Evolutionary conservation across 2,797 vertebrate species (phyloP), one percentile per base, ranked within the genome.

Genomic region (Pangasius krempfi): DNA sequence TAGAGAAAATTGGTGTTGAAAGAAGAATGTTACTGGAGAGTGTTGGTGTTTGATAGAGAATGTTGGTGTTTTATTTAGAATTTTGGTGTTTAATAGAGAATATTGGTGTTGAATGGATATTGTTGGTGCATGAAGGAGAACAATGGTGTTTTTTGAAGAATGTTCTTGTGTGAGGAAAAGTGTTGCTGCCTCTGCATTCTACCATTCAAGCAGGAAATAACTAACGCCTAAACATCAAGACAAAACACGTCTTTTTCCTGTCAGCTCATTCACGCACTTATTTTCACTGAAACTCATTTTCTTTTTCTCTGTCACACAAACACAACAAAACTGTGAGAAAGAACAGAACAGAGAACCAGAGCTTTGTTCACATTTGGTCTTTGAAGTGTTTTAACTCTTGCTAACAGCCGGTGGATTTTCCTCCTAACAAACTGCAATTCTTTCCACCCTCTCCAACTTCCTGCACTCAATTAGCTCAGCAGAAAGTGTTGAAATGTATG

Each of bases 371-470:
- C 56, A 37, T 52, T 70, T 52, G 50, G 33, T 79, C 54, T 56
- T 60, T 64, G 70, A 88, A 84, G 82, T 78, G 58, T 54, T 68
- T 66, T 78, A 79, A 79, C 37, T 52, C 52, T 62, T 5, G 50
- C 18, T 10, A 70, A 40, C 75, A 80, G 64, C 27, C 0, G 10
- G 62, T 47, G 40, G 73, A 40, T 47, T 40, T 80, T 50, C 37
- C 37, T 62, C 20, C 13, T 84, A 88, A 84, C 6, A 30, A 88
- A 86, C 18, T 84, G 37, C 3, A 5, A 72, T 86, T 72, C 64
- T 60, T 20, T 37, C 62, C 27, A 44, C 33, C 25, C 18, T 22
- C 18, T 76, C 40, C 79, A 83, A 40, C 52, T 73, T 86, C 76
- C 60, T 66, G 72, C 58, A 56, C 72, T 86, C 5, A 44, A 80